phyloP scores from a whole-genome alignment of 2,797 vertebrate genomes.

The Euthynnus affinis region DNA sequence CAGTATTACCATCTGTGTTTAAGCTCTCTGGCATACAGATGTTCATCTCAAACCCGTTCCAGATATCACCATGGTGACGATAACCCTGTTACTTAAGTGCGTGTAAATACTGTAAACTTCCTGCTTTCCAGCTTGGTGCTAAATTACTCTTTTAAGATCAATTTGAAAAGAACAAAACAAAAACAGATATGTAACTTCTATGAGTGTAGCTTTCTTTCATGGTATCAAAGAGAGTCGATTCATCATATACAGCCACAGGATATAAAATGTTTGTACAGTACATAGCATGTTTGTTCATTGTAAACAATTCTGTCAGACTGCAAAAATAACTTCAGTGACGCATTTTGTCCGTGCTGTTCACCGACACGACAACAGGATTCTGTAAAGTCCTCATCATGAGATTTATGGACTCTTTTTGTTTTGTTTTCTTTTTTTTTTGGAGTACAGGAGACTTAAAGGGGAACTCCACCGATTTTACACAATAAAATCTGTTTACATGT shows the following conservation, averaged over 20 bases:
- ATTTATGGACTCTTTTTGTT: neutral
- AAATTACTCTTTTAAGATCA: conserved; percentile 55
- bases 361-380: conserved; percentile 21
- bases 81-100: neutral
- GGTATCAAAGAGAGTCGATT: conserved; percentile 70
- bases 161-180: conserved; percentile 45
- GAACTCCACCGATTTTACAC: neutral
- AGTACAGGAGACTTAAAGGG: conserved; percentile 9
- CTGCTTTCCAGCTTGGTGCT: conserved; percentile 40
- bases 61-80: neutral
- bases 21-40: conserved; percentile 2
- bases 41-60: neutral
- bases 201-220: conserved; percentile 28
- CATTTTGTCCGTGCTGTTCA: conserved; percentile 10
- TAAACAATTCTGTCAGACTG: conserved; percentile 77
- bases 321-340: conserved; percentile 45
- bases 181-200: conserved; percentile 36
- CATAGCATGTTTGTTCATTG: conserved; percentile 63
- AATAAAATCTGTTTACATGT: neutral
- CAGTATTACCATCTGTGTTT: neutral
- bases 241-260: conserved; percentile 67
- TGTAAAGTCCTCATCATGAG: conserved; percentile 16
- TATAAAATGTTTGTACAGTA: conserved; percentile 75
- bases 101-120: conserved; percentile 36
- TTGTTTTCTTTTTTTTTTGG: conserved; percentile 12